phyloP scores from a whole-genome alignment of 2,113 vertebrate genomes.

The Tychaedon coryphoeus region DNA sequence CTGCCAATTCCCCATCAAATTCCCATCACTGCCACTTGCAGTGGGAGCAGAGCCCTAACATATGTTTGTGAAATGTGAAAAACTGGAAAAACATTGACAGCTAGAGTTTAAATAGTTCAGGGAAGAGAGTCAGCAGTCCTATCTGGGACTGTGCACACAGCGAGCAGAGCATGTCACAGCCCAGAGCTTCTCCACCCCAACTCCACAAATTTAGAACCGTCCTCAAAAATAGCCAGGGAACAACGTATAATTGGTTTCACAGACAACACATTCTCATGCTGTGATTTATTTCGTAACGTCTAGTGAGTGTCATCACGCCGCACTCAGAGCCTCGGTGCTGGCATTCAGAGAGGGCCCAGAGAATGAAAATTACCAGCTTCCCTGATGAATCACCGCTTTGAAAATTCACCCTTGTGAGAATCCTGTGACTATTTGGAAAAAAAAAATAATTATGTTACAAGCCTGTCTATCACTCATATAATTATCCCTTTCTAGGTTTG shows the following conservation, averaged over 20 bases:
- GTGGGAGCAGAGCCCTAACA: constrained; percentile 2
- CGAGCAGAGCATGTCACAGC: constrained; percentile 9
- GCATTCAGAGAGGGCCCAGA: constrained; percentile 1
- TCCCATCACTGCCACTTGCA: background rate
- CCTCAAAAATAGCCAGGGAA: constrained; percentile 61
- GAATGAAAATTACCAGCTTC: constrained; percentile 66
- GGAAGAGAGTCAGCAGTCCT: constrained; percentile 30
- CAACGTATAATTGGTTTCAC: constrained; percentile 61
- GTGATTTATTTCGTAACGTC: constrained; percentile 59
- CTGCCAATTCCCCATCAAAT: background rate
- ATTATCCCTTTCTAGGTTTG: constrained; percentile 72
- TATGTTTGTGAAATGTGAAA: background rate
- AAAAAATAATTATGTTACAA: constrained; percentile 31
- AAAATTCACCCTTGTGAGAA: constrained; percentile 63
- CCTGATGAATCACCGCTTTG: constrained; percentile 37
- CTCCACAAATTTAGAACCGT: constrained; percentile 50
- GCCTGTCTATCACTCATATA: constrained; percentile 63
- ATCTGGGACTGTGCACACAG: constrained; percentile 2
- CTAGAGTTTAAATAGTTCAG: constrained; percentile 43
- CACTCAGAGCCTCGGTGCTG: constrained; percentile 2
- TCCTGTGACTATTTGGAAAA: constrained; percentile 49
- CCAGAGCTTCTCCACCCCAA: constrained; percentile 20
- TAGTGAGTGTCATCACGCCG: constrained; percentile 45
- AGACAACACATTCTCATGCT: constrained; percentile 58
- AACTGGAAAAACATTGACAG: constrained; percentile 32